Conservation (phyloP, 1,140 invertebrate species). For the Aphaenogaster rudis region DNA sequence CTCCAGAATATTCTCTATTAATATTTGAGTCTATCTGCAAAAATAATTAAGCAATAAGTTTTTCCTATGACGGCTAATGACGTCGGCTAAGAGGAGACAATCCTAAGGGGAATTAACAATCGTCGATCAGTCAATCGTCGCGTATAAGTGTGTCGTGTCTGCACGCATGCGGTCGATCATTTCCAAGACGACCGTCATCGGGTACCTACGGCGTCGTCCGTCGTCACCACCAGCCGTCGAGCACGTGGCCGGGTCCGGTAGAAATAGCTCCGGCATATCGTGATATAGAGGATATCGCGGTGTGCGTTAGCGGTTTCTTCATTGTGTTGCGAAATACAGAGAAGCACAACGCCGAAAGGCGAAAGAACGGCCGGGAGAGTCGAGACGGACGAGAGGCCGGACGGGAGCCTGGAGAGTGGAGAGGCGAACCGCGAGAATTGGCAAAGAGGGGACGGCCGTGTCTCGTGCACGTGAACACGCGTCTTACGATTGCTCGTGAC, state of each 20-base stretch:
- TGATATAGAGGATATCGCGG: background rate
- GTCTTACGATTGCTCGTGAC: conserved; percentile 37
- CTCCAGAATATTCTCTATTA: background rate
- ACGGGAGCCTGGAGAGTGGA: background rate
- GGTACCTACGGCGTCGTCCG: conserved; percentile 12
- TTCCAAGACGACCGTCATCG: conserved; percentile 31
- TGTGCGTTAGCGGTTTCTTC: background rate
- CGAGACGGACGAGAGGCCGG: background rate
- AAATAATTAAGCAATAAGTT: background rate
- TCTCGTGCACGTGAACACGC: conserved; percentile 40
- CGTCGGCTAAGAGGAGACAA: background rate
- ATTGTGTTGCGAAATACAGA: conserved; percentile 32
- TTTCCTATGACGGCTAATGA: background rate
- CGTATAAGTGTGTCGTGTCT: background rate
- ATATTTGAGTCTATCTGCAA: background rate
- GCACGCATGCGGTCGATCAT: background rate
- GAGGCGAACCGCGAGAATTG: background rate
- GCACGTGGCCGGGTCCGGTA: conserved; percentile 77
- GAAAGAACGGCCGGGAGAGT: background rate
- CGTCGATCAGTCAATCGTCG: conserved; percentile 2
- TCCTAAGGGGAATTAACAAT: background rate
- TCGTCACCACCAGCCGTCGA: conserved; percentile 64
- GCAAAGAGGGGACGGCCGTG: background rate
- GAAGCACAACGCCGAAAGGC: conserved; percentile 9
- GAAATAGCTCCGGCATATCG: conserved; percentile 62